Percentiles rank a stretch among this genome's conserved stretches.
Conservation (phyloP, 2,113 vertebrate genomes). For the Limanda limanda region DNA sequence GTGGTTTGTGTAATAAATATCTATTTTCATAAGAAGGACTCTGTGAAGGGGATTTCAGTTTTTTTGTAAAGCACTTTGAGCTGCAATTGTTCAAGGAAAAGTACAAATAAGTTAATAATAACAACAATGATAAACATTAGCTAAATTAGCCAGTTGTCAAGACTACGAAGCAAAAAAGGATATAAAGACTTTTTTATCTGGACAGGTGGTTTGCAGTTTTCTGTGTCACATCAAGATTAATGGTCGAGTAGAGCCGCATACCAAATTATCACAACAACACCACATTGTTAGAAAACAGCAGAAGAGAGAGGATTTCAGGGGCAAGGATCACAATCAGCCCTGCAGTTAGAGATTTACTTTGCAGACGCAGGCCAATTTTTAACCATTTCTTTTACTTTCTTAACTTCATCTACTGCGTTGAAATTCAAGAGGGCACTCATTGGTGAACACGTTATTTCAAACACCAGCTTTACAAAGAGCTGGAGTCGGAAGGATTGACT, state of each 20-base stretch:
- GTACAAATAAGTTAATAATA: not conserved
- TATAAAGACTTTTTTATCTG: not conserved
- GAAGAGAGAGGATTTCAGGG: slow-evolving; percentile 40
- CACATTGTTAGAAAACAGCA: slow-evolving; percentile 57
- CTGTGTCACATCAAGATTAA: slow-evolving; percentile 15
- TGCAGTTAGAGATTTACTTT: slow-evolving; percentile 18
- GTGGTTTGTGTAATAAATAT: slow-evolving; percentile 50
- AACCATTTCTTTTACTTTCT: slow-evolving; percentile 1
- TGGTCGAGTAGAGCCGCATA: not conserved
- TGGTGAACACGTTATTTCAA: not conserved
- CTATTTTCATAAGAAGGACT: not conserved
- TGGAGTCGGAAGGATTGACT: too few species aligned
- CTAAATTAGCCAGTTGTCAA: slow-evolving; percentile 35
- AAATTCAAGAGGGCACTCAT: not conserved
- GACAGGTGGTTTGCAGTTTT: slow-evolving; percentile 4
- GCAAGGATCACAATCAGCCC: slow-evolving; percentile 52
- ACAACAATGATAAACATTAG: not conserved
- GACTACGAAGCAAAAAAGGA: slow-evolving; percentile 20
- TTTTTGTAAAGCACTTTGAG: not conserved
- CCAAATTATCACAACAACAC: slow-evolving; percentile 40
- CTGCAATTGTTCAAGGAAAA: not conserved
- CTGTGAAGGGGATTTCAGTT: not conserved
- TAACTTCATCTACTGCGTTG: not conserved
- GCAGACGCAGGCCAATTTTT: slow-evolving; percentile 18
- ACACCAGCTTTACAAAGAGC: not conserved